Base-by-base conservation (phyloP, 2,113 vertebrate genomes). In the Microtus montanus region DNA sequence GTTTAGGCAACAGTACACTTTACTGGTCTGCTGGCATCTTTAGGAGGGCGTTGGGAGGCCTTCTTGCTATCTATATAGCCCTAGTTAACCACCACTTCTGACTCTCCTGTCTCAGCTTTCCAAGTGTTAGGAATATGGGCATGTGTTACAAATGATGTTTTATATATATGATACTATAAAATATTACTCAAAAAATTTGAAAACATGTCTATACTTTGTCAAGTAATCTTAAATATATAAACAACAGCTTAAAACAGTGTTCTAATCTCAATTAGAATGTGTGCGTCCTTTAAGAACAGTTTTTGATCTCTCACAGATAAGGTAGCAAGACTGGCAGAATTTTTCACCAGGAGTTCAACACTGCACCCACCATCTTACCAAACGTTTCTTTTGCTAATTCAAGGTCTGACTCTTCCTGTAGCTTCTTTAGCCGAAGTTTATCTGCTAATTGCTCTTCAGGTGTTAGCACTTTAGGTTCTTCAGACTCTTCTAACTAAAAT, bases 371-470 rank as follows among this genome's bases (percentile, higher is more conserved):
- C 26, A n/a, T 82, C 98, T 99, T 97, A 99, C 99, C 99, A 92
- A 99, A 99, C 17, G 99, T 99, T 98, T 99, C 99, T 97, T 99
- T 99, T 85, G 99, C 99, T 96, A 99, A 93, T 97, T 99, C 99
- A 70, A 99, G 98, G 96, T 99, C 99, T 1, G 99, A 98, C 63
- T 99, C 99, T 98, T 99, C 99, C 96, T 99, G 99, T 96, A 99
- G 97, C 93, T 99, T 99, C 98, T 99, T 98, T 98, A 99, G 98
- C 90, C 99, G 98, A 58, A 99, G 98, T 97, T 99, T 99, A 97
- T 99, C 99, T 97, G 98, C 99, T 75, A 98, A 95, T 97, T 99
- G 98, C 92, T 99, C 99, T 97, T 99, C 99, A 92, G 98, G 98
- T 24, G 98, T 98, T 52, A 99, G 98, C 63, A 98, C 98, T 93